These are phyloP conservation scores for Epinephelus coioides DNA, from an alignment of 2,797 vertebrate species.

Conservation along the genomic window DNA sequence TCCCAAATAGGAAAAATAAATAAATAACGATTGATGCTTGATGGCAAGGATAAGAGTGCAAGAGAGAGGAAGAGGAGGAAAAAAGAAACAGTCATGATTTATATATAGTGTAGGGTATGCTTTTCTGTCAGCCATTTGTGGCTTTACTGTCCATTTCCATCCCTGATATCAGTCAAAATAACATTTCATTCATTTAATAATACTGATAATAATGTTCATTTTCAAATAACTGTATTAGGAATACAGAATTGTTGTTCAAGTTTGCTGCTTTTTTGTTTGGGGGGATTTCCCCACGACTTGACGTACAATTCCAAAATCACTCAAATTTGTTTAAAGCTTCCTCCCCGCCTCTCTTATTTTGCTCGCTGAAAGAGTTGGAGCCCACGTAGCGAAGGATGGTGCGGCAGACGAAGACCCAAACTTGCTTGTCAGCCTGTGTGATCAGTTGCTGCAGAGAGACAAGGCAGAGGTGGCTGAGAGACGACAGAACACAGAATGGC, in stretches of 20 bases:
- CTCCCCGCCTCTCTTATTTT: constrained; percentile 57
- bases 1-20: constrained; percentile 82
- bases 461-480: constrained; percentile 81
- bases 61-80: constrained; percentile 69
- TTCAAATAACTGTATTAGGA: constrained; percentile 37
- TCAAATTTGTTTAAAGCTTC: constrained; percentile 74
- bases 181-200: constrained; percentile 46
- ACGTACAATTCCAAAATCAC: constrained; percentile 59
- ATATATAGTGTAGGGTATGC: constrained; percentile 67
- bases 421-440: constrained; percentile 85
- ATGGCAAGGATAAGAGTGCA: constrained; percentile 83
- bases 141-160: constrained; percentile 66
- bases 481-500: constrained; percentile 82
- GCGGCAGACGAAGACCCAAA: constrained; percentile 79
- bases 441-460: constrained; percentile 80
- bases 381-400: constrained; percentile 66
- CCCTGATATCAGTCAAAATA: constrained; percentile 55
- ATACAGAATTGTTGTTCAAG: constrained; percentile 41
- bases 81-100: constrained; percentile 78
- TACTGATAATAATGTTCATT: constrained; percentile 6
- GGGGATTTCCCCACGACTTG: constrained; percentile 67
- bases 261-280: constrained; percentile 38
- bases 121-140: constrained; percentile 64
- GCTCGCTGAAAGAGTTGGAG: constrained; percentile 69
- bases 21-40: constrained; percentile 79